Conservation (phyloP, 2,797 vertebrate species). For the Onychomys arenicola region DNA sequence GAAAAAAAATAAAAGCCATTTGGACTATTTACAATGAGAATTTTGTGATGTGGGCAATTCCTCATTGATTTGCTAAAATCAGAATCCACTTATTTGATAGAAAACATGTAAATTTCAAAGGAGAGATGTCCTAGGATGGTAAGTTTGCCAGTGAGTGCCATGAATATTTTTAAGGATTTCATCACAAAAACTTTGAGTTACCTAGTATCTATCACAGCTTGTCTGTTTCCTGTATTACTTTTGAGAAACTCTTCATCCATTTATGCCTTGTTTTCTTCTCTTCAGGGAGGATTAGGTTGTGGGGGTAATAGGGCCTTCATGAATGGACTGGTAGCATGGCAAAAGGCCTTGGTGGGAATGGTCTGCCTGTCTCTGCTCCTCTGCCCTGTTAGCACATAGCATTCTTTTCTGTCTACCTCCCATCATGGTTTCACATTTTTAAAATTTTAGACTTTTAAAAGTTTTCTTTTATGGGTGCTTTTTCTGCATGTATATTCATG, state of each 20-base stretch:
- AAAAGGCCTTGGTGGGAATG: neutral
- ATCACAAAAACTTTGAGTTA: neutral
- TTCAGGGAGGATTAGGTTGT: neutral
- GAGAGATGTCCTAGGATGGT: neutral
- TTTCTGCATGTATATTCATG: neutral
- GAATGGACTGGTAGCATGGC: neutral
- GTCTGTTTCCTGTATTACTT: neutral
- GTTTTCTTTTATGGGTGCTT: neutral
- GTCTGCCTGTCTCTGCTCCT: neutral
- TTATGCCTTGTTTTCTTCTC: neutral
- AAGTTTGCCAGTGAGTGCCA: neutral
- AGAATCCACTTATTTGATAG: neutral
- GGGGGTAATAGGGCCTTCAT: too few species aligned
- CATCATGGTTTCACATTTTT: too few species aligned
- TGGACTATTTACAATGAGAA: neutral
- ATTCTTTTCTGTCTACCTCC: neutral
- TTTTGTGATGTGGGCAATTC: neutral
- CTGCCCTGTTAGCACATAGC: neutral
- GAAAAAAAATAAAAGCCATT: neutral
- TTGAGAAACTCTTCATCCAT: neutral
- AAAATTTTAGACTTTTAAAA: neutral
- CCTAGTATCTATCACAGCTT: neutral
- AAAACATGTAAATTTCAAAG: slow-evolving; percentile 14
- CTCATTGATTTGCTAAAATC: neutral
- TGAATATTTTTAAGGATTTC: neutral